phyloP scores from a whole-genome alignment of 1,140 invertebrate genomes.

The Polyergus mexicanus region DNA sequence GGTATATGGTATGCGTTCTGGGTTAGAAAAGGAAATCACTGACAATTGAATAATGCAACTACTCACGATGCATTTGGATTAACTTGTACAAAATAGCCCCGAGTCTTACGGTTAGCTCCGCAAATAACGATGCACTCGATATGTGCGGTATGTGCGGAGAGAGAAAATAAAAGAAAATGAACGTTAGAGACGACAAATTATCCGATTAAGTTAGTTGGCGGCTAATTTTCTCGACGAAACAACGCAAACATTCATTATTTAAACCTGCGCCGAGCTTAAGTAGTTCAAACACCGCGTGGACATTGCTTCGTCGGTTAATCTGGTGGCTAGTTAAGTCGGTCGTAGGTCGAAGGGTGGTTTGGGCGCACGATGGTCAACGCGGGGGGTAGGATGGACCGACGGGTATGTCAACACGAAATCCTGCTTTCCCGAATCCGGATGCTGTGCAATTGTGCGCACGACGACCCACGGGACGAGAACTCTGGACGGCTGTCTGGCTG shows the following conservation, averaged over 20 bases:
- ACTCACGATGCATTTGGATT: conserved; percentile 9
- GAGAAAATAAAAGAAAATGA: neutral
- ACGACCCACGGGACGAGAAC: neutral
- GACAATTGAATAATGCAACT: conserved; percentile 7
- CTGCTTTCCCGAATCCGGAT: conserved; percentile 35
- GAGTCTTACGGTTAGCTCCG: neutral
- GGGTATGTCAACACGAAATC: conserved; percentile 15
- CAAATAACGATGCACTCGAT: neutral
- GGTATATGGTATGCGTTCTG: neutral
- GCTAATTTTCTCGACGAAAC: conserved; percentile 53
- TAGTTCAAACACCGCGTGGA: conserved; percentile 62
- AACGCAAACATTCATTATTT: conserved; percentile 52
- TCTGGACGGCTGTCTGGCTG: neutral
- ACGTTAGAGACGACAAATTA: conserved; percentile 39
- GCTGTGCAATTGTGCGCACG: conserved; percentile 15
- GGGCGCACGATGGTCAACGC: neutral
- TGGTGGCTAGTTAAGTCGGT: neutral
- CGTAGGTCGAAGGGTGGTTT: neutral
- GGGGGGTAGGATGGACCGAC: neutral
- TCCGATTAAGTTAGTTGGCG: conserved; percentile 51
- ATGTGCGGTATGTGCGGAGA: neutral
- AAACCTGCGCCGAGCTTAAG: conserved; percentile 54
- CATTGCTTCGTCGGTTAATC: neutral
- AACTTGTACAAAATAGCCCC: neutral
- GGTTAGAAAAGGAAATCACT: neutral